Conservation (phyloP, 2,113 vertebrate genomes). For the Charadrius vociferus region DNA sequence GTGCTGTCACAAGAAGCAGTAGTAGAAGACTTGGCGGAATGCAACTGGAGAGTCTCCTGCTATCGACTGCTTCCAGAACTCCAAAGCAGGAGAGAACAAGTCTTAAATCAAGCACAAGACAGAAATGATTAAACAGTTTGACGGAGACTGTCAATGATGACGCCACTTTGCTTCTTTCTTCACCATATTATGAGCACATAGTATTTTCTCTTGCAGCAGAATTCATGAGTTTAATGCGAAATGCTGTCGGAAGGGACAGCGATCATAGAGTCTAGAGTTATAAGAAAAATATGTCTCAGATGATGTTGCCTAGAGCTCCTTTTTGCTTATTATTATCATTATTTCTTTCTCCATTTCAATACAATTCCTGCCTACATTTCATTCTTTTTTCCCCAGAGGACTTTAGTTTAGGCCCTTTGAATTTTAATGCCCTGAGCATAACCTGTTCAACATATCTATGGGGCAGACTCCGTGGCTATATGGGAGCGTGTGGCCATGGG, state of each 20-base stretch:
- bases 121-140: neutral
- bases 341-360: neutral
- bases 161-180: neutral
- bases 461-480: too few species aligned
- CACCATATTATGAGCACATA: neutral
- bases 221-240: neutral
- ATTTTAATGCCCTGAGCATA: neutral
- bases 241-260: neutral
- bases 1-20: neutral
- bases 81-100: neutral
- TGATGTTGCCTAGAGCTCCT: neutral
- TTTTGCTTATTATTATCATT: neutral
- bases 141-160: neutral
- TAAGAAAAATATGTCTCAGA: neutral
- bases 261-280: neutral
- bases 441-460: fast-evolving
- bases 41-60: neutral
- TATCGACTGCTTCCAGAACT: neutral
- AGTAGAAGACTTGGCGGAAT: neutral
- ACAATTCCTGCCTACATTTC: neutral
- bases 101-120: neutral
- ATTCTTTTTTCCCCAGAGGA: neutral
- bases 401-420: neutral
- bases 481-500: neutral
- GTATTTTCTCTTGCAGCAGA: neutral